Base-by-base conservation (phyloP, 2,888 invertebrate genomes). In the Megalurothrips usitatus region DNA sequence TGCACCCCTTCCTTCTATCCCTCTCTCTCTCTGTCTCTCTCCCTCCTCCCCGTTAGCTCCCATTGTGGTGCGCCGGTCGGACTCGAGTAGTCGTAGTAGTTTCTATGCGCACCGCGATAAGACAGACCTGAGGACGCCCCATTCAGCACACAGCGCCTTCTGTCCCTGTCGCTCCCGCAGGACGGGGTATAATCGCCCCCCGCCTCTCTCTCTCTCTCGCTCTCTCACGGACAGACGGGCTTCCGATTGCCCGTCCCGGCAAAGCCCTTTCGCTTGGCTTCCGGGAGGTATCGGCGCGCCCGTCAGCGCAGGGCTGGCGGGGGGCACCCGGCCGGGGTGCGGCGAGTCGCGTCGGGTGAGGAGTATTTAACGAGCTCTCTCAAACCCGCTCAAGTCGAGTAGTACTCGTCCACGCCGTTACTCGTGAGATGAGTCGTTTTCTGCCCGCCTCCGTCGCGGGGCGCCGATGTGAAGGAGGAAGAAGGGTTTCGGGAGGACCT, bases 161-260 rank as follows among this genome's bases (percentile, higher is more conserved):
- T n/a, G n/a, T n/a, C 58, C 0, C 0, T 6, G 19, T n/a, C 58
- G 58, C 58, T 17, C 17, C 58, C 58, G 58, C n/a, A 58, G 34
- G 34, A 6, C 34, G 34, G 6, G 34, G n/a, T n/a, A n/a, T 43
- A 43, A 43, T 43, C 34, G 34, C 34, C 58, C 58, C 58, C 10
- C 58, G 6, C n/a, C 58, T 58, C 58, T 58, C 58, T 58, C 58
- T 58, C 58, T 58, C 58, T 58, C 58, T 58, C 58, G 11, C 58
- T 58, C 58, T 58, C 58, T 58, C 58, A 26, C 68, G 68, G 68
- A 75, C 68, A 75, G 68, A 26, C 68, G 23, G n/a, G 68, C 68
- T 23, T 75, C 68, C 68, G 68, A 75, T 75, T 75, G 68, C 68
- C 68, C 68, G 23, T 68, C 68, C 68, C 23, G 68, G 23, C 68